Percentiles rank a stretch among this genome's conserved stretches.
Evolutionary conservation across 2,113 vertebrate genomes (phyloP).

Genomic region (Scytalopus superciliaris): DNA sequence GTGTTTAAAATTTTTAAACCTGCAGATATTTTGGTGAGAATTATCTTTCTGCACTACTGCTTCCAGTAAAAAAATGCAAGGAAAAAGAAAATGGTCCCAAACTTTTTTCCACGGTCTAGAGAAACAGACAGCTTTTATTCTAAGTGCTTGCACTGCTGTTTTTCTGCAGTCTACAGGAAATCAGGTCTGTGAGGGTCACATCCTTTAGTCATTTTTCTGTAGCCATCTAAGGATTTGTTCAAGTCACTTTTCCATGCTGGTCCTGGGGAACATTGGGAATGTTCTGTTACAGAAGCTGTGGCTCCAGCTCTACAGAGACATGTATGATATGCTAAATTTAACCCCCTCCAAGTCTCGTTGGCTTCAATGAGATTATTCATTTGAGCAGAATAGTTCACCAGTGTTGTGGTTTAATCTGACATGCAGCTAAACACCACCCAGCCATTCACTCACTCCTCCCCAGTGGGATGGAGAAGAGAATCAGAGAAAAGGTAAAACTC

Average conservation of each 20-base stretch:
- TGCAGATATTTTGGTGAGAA: neutral
- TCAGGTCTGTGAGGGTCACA: slow-evolving; percentile 52
- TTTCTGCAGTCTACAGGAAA: slow-evolving; percentile 36
- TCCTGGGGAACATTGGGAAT: neutral
- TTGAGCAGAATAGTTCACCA: neutral
- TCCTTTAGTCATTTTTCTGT: slow-evolving; percentile 51
- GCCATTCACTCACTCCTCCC: neutral
- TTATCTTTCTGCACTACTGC: neutral
- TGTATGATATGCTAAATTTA: slow-evolving; percentile 25
- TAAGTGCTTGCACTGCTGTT: neutral
- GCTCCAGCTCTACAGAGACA: neutral
- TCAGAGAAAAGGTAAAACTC: neutral
- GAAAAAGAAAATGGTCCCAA: neutral
- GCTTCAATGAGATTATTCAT: slow-evolving; percentile 16
- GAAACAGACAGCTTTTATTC: slow-evolving; percentile 49
- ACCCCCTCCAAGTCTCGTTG: neutral
- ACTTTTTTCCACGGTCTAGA: neutral
- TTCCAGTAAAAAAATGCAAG: neutral
- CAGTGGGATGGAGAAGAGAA: neutral
- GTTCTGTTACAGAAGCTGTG: neutral
- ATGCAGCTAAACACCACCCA: neutral
- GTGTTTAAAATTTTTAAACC: neutral
- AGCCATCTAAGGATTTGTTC: neutral
- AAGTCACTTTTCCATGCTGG: neutral
- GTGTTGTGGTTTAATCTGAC: neutral